phyloP scores from a whole-genome alignment of 2,113 vertebrate genomes.

The Dunckerocampus dactyliophorus region DNA sequence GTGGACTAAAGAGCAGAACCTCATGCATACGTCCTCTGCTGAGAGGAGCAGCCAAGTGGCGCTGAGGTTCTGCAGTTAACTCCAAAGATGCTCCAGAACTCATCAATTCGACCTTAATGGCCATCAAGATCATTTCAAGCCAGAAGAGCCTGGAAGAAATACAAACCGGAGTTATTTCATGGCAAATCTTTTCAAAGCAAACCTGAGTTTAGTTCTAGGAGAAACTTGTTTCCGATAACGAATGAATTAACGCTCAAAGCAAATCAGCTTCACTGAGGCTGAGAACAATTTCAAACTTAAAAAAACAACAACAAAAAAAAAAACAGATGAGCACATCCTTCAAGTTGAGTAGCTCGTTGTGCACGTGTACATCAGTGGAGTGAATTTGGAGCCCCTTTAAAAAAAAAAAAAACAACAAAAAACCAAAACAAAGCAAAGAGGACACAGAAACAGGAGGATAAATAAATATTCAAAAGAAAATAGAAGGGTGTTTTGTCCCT shows the following conservation, averaged over 20 bases:
- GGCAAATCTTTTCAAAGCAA: slow-evolving; percentile 1
- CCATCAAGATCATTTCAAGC: not conserved
- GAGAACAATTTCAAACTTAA: too few species aligned
- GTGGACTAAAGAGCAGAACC: not conserved
- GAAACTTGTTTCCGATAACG: not conserved
- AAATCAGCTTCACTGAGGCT: not conserved
- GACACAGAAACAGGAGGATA: not conserved
- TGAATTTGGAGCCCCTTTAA: not conserved
- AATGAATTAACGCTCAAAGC: not conserved
- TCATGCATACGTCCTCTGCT: too few species aligned
- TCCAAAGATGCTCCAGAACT: not conserved
- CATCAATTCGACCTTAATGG: not conserved
- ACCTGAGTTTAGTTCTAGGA: slow-evolving; percentile 7
- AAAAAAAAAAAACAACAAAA: slow-evolving; percentile 1
- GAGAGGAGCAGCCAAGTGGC: too few species aligned
- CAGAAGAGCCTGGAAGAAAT: not conserved
- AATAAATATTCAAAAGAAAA: slow-evolving; percentile 6
- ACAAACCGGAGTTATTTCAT: not conserved
- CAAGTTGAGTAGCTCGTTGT: too few species aligned
- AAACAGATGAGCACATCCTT: not conserved
- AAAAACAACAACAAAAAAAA: too few species aligned
- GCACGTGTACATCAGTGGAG: not conserved
- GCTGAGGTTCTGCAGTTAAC: not conserved
- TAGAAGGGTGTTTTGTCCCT: not conserved
- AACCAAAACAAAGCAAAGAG: not conserved